Conservation (phyloP, 2,113 vertebrate genomes). For the Lutjanus erythropterus region DNA sequence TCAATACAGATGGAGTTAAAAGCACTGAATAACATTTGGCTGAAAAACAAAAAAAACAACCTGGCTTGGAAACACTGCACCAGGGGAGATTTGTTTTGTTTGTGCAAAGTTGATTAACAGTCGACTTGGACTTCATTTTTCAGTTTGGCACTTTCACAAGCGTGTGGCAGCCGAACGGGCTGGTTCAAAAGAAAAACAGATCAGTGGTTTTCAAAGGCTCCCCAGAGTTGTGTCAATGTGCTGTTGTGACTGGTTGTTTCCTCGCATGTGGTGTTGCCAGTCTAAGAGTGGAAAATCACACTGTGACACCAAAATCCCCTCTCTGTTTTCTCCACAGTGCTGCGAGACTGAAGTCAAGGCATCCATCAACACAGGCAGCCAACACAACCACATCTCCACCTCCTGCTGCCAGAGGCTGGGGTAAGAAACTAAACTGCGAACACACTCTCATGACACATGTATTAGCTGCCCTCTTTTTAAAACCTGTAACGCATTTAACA, state of each 20-base stretch:
- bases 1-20: conserved; percentile 32
- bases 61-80: not conserved
- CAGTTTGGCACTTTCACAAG: conserved; percentile 31
- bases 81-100: conserved; percentile 13
- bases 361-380: conserved; percentile 90
- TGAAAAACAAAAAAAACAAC: conserved; percentile 10
- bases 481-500: not conserved
- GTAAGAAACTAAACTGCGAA: conserved; percentile 79
- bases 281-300: conserved; percentile 32
- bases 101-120: conserved; percentile 13
- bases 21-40: conserved; percentile 6
- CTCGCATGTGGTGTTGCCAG: not conserved
- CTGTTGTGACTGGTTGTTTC: conserved; percentile 41
- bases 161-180: not conserved
- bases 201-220: conserved; percentile 21
- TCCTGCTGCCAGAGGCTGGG: conserved; percentile 90
- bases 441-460: not conserved
- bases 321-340: conserved; percentile 82
- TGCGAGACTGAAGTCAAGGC: conserved; percentile 87
- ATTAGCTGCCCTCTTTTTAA: not conserved
- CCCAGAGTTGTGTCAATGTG: conserved; percentile 29
- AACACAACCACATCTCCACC: conserved; percentile 90
- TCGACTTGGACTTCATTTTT: conserved; percentile 9
- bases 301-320: conserved; percentile 33
- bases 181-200: conserved; percentile 27